Evolutionary conservation across 2,113 vertebrate genomes (phyloP).

Genomic region (Notiomystis cincta): DNA sequence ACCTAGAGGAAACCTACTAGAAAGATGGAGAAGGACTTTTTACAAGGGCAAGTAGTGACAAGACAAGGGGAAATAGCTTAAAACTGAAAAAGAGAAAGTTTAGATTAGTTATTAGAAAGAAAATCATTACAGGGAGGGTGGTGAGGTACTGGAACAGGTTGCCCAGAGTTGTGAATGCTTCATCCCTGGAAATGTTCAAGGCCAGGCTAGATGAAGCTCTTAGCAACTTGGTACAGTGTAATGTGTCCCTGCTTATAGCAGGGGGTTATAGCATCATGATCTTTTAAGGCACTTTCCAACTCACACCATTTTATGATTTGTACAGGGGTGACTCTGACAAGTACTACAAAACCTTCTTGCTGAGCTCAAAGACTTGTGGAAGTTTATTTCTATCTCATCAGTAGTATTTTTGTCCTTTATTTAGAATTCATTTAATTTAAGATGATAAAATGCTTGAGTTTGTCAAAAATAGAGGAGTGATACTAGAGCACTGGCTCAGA

Average conservation of each 20-base stretch:
- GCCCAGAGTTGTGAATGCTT: not conserved
- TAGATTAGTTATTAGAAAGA: not conserved
- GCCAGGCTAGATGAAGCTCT: not conserved
- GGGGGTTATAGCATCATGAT: too few relatives aligned
- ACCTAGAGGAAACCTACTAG: not conserved
- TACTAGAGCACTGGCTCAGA: not conserved
- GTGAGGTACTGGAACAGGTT: not conserved
- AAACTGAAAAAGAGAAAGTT: not conserved
- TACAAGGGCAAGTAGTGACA: not conserved
- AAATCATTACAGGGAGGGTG: not conserved
- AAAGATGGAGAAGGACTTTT: not conserved
- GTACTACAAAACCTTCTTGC: not conserved
- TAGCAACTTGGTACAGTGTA: not conserved
- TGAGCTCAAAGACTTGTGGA: not conserved
- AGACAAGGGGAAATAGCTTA: not conserved
- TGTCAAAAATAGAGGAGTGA: not conserved
- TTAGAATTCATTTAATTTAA: not conserved
- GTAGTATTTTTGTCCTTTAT: not conserved
- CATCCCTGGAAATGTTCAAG: not conserved
- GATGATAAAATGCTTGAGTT: not conserved
- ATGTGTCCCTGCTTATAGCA: not conserved
- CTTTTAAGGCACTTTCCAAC: not conserved
- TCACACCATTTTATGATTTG: not conserved
- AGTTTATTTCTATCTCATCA: not conserved
- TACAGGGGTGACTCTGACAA: not conserved